Evolutionary conservation across 2,888 invertebrate species (phyloP).

Genomic region (Electrophaes corylata): DNA sequence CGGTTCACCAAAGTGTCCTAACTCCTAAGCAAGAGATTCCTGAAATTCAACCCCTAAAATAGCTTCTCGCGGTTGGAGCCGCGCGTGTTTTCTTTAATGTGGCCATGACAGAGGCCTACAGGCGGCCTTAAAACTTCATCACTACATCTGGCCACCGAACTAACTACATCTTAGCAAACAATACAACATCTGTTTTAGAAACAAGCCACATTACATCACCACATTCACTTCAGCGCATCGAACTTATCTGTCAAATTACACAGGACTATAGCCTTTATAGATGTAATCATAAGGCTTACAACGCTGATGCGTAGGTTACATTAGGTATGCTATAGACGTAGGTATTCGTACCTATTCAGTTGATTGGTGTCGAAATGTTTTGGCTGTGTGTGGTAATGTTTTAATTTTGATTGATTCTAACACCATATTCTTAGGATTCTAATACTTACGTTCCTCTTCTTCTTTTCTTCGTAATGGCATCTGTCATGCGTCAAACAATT

Average conservation of each 20-base stretch:
- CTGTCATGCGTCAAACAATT: no score
- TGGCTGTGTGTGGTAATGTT: background rate
- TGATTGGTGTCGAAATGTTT: conserved; percentile 19
- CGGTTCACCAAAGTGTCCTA: no score
- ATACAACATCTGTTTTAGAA: conserved; percentile 16
- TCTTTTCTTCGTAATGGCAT: no score
- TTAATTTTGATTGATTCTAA: no score
- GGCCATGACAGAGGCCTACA: background rate
- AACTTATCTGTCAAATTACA: conserved; percentile 35
- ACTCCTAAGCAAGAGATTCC: no score
- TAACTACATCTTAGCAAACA: background rate
- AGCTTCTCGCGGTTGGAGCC: no score
- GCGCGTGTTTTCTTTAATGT: no score
- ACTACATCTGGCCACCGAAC: background rate
- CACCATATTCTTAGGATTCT: no score
- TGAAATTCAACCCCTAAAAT: no score
- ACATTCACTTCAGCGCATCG: conserved; percentile 45
- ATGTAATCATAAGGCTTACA: conserved; percentile 1
- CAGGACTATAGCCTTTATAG: conserved; percentile 22
- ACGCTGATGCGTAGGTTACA: background rate
- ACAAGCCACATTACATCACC: conserved; percentile 55
- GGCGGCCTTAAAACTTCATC: background rate
- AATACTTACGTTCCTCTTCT: no score
- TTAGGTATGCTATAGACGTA: background rate
- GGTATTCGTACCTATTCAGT: background rate